Evolutionary conservation across 2,797 vertebrate genomes (phyloP).

Genomic region (Chromis chromis): DNA sequence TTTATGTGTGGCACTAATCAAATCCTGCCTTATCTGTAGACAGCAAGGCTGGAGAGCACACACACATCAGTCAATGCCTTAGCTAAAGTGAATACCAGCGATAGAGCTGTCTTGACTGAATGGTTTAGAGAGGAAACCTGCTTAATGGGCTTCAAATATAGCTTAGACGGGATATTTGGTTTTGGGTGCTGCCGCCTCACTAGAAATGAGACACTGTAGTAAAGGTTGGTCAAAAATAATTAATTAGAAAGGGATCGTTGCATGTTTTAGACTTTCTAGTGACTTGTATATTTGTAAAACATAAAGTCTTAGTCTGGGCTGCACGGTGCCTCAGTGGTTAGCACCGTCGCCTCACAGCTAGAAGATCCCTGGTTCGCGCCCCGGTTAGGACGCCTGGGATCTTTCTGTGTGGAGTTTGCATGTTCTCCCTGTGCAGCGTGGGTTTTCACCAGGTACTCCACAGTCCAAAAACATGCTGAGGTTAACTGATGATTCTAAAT

Average conservation of each 20-base stretch:
- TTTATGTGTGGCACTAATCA: slow-evolving; percentile 44
- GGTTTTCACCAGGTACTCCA: no score
- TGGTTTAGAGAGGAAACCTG: slow-evolving; percentile 37
- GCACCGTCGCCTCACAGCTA: no score
- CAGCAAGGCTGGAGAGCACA: slow-evolving; percentile 24
- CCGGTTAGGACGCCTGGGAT: no score
- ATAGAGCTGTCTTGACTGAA: slow-evolving; percentile 41
- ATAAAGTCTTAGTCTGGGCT: not conserved
- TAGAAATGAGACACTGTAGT: slow-evolving; percentile 4
- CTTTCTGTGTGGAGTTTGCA: no score
- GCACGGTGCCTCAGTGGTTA: no score
- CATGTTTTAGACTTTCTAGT: not conserved
- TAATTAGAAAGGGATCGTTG: not conserved
- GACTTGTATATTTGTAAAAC: not conserved
- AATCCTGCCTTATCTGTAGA: slow-evolving; percentile 47
- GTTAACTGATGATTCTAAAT: no score
- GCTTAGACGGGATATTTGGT: slow-evolving; percentile 20
- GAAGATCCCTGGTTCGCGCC: no score
- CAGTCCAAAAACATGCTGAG: no score
- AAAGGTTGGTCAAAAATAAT: not conserved
- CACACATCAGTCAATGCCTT: slow-evolving; percentile 54
- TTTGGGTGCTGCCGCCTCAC: slow-evolving; percentile 1
- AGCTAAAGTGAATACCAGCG: slow-evolving; percentile 40
- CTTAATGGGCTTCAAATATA: slow-evolving; percentile 33
- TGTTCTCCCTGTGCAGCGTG: no score